Evolutionary conservation across 2,113 vertebrate genomes (phyloP), one percentile per base, ranked within the genome.

Genomic region (Diadophis punctatus): DNA sequence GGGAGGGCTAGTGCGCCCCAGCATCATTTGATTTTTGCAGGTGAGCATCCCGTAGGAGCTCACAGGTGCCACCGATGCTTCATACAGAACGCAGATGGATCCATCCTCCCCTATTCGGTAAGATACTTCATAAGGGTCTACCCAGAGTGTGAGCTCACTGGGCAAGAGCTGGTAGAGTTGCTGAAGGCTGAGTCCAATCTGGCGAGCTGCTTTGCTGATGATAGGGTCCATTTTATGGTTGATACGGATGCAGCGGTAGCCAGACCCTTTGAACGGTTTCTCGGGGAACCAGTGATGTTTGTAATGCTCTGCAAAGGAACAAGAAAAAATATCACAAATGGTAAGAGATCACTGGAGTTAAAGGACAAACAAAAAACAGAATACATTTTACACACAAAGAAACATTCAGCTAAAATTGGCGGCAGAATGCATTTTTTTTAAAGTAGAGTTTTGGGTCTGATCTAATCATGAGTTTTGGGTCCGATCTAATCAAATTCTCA

Each of bases 31-130:
- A 87, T 98, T 98, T 96, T 98, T 98, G 90, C 98, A 98, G 96
- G 94, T 98, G 43, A 98, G 97, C 86, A 98, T 96, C 94, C 97
- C 97, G 0, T 90, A 97, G 89, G 96, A 94, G 80, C 97, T 30
- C 16, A 91, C 92, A 4, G 97, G 56, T 0, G 93, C 0, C 8
- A 95, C 91, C 0, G 93, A 25, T 0, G 96, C 96, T 87, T 99
- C 98, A 0, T 99, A 99, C 0, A 99, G 94, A 2, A 98, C 98
- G 6, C 98, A 98, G 95, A 98, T 98, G 96, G 98, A 99, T 6
- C 98, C 98, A 0, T 99, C 98, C 94, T 99, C 98, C 0, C 98
- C 98, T 0, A 99, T 99, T 20, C 98, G 97, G 89, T 99, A 98
- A 0, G 98, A 99, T 1, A 99, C 98, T 91, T 99, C 98, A 0